Base-by-base conservation (phyloP, 2,888 invertebrate genomes). In the Thymelicus acteon region DNA sequence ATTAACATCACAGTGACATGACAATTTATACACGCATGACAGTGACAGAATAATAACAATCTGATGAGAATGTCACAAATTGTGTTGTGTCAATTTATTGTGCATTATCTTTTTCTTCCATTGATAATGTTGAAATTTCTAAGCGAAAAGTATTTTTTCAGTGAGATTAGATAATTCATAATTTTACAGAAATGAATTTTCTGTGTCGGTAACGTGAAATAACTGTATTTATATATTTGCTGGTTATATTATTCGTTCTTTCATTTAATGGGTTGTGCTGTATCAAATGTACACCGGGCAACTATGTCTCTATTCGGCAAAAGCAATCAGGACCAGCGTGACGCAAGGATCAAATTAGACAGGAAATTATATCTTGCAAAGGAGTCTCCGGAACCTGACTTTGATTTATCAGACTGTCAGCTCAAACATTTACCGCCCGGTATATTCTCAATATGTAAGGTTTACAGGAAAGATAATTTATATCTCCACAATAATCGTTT, bases 301-400 rank as follows among this genome's bases (percentile, higher is more conserved):
- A 63, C 69, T 15, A 89, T 94, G 92, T 88, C 89, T 83, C 85
- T 94, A 78, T 91, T 93, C 81, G 88, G 90, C 72, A 89, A 87
- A 77, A 84, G 85, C 73, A 78, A 83, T 68, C 80, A 78, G 74
- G 82, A 80, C 75, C 81, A 85, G 40, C 80, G 80, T 69, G 88
- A 91, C 57, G 77, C 80, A 58, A 85, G 87, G 74, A 85, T 89
- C 58, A 86, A 80, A 75, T 75, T 93, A 48, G 92, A 94, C 75
- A 85, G 94, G 72, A 94, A 94, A 82, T 76, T 94, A 67, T 94
- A 94, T 75, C 80, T 94, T 72, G 95, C 95, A 15, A 93, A 92
- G 78, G 97, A 97, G 89, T 96, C 96, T 76, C 98, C 97, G 44
- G 97, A 97, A 85, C 95, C 96, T 68, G 94, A 95, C 73, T 97